Percentiles rank a stretch among this genome's conserved stretches.
These are phyloP conservation scores for Alosa alosa DNA, from an alignment of 2,113 vertebrate species.

Conservation along the genomic window DNA sequence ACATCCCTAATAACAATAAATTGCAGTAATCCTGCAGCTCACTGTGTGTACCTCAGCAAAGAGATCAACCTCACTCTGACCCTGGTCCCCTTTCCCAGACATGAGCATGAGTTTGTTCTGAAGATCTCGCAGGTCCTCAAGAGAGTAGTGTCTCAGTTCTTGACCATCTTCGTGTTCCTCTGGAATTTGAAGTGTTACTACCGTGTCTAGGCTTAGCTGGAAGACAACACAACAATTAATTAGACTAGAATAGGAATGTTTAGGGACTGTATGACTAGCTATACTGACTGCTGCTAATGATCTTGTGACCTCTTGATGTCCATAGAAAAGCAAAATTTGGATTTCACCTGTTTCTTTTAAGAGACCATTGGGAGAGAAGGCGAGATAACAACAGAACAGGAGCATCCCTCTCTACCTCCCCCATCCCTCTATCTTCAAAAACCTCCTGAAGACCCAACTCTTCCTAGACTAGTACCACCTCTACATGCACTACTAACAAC, in stretches of 20 bases:
- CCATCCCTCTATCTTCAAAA: not conserved
- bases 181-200: conserved; percentile 71
- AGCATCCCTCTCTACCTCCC: no score
- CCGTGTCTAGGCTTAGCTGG: conserved; percentile 79
- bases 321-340: no score
- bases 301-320: not conserved
- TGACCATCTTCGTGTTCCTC: conserved; percentile 65
- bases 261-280: not conserved
- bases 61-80: conserved; percentile 79
- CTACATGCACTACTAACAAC: no score
- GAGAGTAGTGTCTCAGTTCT: conserved; percentile 68
- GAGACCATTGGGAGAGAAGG: no score
- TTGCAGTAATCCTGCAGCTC: not conserved
- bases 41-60: conserved; percentile 81
- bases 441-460: no score
- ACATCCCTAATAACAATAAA: no score
- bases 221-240: not conserved
- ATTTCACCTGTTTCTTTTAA: no score
- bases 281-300: not conserved
- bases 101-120: conserved; percentile 97
- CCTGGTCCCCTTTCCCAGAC: conserved; percentile 89
- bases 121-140: conserved; percentile 86
- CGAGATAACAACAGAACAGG: no score
- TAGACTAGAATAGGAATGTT: not conserved
- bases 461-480: no score